phyloP scores from a whole-genome alignment of 2,113 vertebrate genomes.

The Oryzias melastigma region DNA sequence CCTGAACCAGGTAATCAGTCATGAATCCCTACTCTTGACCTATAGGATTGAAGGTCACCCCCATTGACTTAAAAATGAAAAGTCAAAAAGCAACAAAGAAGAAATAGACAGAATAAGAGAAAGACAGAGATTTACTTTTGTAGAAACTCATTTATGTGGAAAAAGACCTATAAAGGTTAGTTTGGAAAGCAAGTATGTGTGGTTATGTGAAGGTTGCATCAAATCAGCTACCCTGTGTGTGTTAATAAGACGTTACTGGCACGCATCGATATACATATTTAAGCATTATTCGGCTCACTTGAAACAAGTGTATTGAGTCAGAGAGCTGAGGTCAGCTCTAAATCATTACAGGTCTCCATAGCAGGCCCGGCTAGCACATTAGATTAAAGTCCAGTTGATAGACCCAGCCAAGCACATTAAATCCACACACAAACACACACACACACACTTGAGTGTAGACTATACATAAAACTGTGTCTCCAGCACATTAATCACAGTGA shows the following conservation, averaged over 20 bases:
- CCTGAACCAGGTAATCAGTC: too few relatives aligned
- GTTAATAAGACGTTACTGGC: constrained; percentile 40
- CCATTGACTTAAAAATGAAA: constrained; percentile 62
- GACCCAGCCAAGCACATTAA: constrained; percentile 63
- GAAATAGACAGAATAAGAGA: constrained; percentile 23
- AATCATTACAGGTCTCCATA: constrained; percentile 72
- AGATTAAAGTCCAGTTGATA: constrained; percentile 69
- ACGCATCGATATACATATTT: constrained; percentile 26
- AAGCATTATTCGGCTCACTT: constrained; percentile 22
- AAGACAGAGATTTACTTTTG: constrained; percentile 6
- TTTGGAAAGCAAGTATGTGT: neutral
- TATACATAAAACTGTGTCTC: constrained; percentile 54
- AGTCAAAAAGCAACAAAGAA: constrained; percentile 50
- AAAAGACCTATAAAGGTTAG: neutral
- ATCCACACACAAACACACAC: constrained; percentile 26
- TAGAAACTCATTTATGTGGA: constrained; percentile 15
- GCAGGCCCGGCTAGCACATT: constrained; percentile 66
- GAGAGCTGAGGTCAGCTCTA: constrained; percentile 69
- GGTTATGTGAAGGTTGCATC: constrained; percentile 29
- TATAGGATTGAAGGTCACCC: constrained; percentile 58
- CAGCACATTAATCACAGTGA: constrained; percentile 66
- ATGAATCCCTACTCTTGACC: too few relatives aligned
- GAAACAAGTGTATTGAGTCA: constrained; percentile 60
- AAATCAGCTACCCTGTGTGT: constrained; percentile 24
- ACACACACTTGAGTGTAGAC: constrained; percentile 16